phyloP scores from a whole-genome alignment of 2,113 vertebrate species.

The Candoia aspera region DNA sequence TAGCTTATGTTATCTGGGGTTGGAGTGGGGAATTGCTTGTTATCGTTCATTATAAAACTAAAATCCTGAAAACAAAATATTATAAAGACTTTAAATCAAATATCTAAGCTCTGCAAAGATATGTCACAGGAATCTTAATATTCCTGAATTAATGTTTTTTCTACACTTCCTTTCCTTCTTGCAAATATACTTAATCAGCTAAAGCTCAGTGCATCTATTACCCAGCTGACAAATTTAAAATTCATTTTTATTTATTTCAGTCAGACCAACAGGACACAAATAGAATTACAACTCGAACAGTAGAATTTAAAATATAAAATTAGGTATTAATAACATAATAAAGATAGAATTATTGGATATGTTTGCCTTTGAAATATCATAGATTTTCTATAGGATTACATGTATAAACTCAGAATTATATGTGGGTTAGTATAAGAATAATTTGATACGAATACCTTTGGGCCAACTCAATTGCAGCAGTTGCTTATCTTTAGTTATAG shows the following conservation, averaged over 20 bases:
- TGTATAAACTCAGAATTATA: not conserved
- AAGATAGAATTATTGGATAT: not conserved
- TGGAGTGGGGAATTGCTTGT: not conserved
- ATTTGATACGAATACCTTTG: not conserved
- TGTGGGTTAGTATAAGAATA: not conserved
- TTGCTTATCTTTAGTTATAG: not conserved
- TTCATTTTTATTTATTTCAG: not conserved
- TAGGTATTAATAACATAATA: not conserved
- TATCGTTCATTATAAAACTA: not conserved
- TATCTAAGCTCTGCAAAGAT: not conserved
- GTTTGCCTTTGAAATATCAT: not conserved
- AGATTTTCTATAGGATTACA: not conserved
- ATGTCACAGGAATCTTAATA: not conserved
- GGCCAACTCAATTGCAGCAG: not conserved
- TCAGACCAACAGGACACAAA: not conserved
- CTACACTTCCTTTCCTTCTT: not conserved
- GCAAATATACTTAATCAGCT: not conserved
- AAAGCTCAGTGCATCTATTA: not conserved
- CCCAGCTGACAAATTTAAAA: not conserved
- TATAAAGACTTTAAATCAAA: not conserved
- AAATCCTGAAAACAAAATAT: conserved; percentile 7
- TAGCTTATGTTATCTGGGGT: not conserved
- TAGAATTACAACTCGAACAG: not conserved
- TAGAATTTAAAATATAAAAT: not conserved
- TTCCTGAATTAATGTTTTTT: not conserved